Conservation (phyloP, 2,888 invertebrate species). For the Lydus trimaculatus region DNA sequence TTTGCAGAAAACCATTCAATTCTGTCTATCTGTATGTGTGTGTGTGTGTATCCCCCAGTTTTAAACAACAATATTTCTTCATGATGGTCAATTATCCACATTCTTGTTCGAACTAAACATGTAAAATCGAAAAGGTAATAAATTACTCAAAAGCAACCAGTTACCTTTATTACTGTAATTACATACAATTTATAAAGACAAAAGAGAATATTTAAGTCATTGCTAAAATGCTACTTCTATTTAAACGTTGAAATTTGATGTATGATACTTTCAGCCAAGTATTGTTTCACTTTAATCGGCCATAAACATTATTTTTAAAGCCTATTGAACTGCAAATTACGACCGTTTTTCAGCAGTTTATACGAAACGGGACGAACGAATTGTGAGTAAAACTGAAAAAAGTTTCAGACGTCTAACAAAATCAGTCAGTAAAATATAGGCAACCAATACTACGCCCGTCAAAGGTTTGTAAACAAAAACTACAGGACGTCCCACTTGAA, state of each 20-base stretch:
- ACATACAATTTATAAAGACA: conserved; percentile 31
- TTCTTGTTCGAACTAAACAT: conserved; percentile 21
- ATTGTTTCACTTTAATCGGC: too few relatives aligned
- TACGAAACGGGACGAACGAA: too few relatives aligned
- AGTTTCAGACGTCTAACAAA: too few relatives aligned
- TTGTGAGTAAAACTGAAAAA: too few relatives aligned
- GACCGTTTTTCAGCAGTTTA: too few relatives aligned
- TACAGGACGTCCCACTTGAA: neutral
- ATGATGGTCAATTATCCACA: conserved; percentile 26
- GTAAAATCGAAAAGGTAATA: conserved; percentile 24
- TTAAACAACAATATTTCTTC: conserved; percentile 11
- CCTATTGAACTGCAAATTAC: too few relatives aligned
- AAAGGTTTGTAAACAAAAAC: neutral
- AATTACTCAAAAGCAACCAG: conserved; percentile 29
- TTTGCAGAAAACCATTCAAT: conserved; percentile 6
- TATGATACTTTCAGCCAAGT: neutral
- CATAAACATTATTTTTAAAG: too few relatives aligned
- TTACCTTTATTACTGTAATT: conserved; percentile 29
- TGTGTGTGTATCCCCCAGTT: too few relatives aligned
- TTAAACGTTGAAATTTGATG: conserved; percentile 12
- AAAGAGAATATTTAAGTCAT: conserved; percentile 24
- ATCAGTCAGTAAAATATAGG: neutral
- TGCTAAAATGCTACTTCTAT: conserved; percentile 26
- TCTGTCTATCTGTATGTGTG: neutral
- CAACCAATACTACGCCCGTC: neutral